Evolutionary conservation across 1,140 invertebrate genomes (phyloP).

Genomic region (Tribolium madens): DNA sequence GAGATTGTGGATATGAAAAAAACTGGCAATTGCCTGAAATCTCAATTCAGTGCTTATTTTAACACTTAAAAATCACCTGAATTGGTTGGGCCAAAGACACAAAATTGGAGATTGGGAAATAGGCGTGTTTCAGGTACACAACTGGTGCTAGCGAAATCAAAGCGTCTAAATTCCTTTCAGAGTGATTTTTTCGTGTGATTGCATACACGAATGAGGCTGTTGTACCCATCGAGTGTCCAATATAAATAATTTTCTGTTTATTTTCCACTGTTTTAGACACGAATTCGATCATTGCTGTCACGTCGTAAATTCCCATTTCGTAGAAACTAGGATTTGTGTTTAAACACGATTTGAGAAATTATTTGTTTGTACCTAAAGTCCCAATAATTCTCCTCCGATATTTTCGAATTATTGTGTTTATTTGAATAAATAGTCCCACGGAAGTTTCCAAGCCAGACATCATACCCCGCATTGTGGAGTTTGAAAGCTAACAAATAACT

Average conservation of each 20-base stretch:
- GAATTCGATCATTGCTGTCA: background rate
- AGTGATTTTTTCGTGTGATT: background rate
- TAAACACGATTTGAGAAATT: background rate
- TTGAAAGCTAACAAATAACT: slow-evolving; percentile 16
- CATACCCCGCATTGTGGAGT: background rate
- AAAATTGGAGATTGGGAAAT: background rate
- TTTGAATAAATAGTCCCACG: slow-evolving; percentile 25
- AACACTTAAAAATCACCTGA: too few relatives aligned
- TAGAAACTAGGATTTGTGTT: background rate
- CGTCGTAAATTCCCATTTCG: slow-evolving; percentile 3
- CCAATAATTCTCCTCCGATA: slow-evolving; percentile 13
- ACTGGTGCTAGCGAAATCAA: slow-evolving; percentile 12
- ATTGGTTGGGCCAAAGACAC: too few relatives aligned
- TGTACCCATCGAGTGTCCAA: slow-evolving; percentile 18
- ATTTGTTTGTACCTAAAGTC: slow-evolving; percentile 2
- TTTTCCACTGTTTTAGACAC: background rate
- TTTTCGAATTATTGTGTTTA: background rate
- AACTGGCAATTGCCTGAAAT: too few relatives aligned
- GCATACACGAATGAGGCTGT: background rate
- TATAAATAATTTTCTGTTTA: slow-evolving; percentile 3
- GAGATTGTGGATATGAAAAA: too few relatives aligned
- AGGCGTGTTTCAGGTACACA: background rate
- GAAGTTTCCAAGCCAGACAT: slow-evolving; percentile 1
- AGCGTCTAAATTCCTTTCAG: background rate
- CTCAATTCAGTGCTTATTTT: too few relatives aligned